phyloP scores from a whole-genome alignment of 2,113 vertebrate genomes.

The Tonatia bakeri region DNA sequence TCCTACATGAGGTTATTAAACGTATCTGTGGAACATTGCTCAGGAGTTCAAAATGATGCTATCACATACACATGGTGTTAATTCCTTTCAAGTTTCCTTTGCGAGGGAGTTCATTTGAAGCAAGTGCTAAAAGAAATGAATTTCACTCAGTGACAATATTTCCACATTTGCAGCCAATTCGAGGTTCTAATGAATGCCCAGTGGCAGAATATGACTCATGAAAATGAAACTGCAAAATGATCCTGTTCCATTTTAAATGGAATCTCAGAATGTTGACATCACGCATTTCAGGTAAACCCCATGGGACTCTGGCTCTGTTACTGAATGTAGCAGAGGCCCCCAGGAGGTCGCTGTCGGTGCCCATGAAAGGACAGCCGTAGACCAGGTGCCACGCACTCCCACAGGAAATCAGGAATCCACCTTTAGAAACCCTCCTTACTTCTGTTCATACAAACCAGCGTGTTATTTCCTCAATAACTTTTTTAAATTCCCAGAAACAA shows the following conservation, averaged over 20 bases:
- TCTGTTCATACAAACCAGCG: background rate
- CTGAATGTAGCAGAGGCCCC: background rate
- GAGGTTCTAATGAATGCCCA: background rate
- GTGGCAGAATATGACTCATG: conserved; percentile 25
- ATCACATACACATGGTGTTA: background rate
- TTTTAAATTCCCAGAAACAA: background rate
- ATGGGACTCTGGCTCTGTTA: background rate
- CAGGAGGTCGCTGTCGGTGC: background rate
- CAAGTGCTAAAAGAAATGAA: conserved; percentile 37
- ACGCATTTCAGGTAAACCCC: conserved; percentile 44
- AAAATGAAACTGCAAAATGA: conserved; percentile 34
- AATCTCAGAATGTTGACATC: background rate
- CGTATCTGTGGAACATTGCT: conserved; percentile 10
- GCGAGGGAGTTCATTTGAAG: conserved; percentile 6
- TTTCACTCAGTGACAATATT: conserved; percentile 34
- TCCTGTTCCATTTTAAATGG: conserved; percentile 4
- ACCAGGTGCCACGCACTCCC: background rate
- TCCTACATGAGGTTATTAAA: conserved; percentile 44
- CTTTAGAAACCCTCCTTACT: background rate
- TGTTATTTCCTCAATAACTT: background rate
- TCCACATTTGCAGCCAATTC: conserved; percentile 46
- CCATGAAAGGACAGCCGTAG: background rate
- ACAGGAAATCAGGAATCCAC: background rate
- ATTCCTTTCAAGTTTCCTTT: conserved; percentile 43
- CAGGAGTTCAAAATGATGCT: background rate